Base-by-base conservation (phyloP, 2,113 vertebrate species). In the Zosterops lateralis region DNA sequence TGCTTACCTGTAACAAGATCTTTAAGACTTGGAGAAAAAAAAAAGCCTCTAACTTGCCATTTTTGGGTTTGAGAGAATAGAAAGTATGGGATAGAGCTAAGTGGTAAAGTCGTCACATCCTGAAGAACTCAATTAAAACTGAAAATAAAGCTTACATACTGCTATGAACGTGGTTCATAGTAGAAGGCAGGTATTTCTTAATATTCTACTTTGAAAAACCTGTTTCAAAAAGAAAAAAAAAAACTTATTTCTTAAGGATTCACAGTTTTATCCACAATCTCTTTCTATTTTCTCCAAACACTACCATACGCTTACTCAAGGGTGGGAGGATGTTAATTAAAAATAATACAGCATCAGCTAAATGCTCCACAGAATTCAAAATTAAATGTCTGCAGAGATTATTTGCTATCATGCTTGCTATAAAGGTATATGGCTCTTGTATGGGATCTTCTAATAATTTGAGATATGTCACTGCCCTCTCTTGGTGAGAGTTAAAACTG, bases 401-500 rank as follows among this genome's bases (percentile, higher is more conserved):
- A 79, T 92, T 94, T 95, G 42, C 71, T 72, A 14, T 84, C 13
- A 34, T 44, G 15, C 32, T 45, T 76, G 34, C 62, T 87, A 7
- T 82, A 79, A 82, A 95, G 58, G 14, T 93, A 54, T 92, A 45
- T 62, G 42, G 26, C 21, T 76, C 38, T 58, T 75, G 31, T 42
- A 26, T 40, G 26, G 50, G 26, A 61, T 76, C 28, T 42, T 92
- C 19, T 68, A 65, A 62, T 73, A 89, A 96, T 89, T 45, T 68
- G 66, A 95, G 66, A 92, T 91, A 92, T 96, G 83, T 92, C 95
- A 95, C 89, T 96, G 92, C 94, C 95, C 95, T 96, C 95, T 96
- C 81, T 95, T 70, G 96, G 95, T 95, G 67, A 76, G 58, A 93
- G 28, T 40, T 76, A 82, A 89, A 95, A 96, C 34, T 66, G 19